A percentile compares a stretch with the other conserved stretches of the same genome.
These are phyloP conservation scores for Nomada ferruginata DNA, from an alignment of 2,888 invertebrate genomes.

Conservation along the genomic window DNA sequence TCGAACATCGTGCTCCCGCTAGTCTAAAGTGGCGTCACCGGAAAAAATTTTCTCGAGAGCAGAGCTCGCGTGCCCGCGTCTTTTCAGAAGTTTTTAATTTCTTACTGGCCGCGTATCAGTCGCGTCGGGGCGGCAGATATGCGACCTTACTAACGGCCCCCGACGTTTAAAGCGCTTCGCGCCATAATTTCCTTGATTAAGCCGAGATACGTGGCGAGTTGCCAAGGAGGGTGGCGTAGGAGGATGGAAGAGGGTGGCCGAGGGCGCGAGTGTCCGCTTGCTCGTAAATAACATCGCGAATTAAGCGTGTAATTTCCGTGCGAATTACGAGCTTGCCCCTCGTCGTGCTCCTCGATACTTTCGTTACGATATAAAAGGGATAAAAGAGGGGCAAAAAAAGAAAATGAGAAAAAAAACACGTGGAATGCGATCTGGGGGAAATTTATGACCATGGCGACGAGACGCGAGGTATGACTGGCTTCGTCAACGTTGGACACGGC, in stretches of 20 bases:
- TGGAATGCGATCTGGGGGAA: constrained; percentile 15
- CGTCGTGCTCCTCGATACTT: constrained; percentile 52
- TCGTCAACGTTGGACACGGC: constrained; percentile 50
- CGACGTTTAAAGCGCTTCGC: constrained; percentile 75
- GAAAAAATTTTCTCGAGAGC: not conserved
- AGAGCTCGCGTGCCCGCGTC: constrained; percentile 34
- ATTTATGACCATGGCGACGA: constrained; percentile 45
- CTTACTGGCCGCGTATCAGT: constrained; percentile 53
- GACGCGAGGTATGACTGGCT: constrained; percentile 19
- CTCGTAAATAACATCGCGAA: constrained; percentile 76
- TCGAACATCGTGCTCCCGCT: not conserved
- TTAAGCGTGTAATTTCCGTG: constrained; percentile 76
- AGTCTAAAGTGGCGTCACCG: too few species aligned
- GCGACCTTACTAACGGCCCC: constrained; percentile 69
- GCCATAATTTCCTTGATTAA: constrained; percentile 78
- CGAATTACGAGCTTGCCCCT: constrained; percentile 66
- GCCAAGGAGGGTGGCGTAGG: constrained; percentile 67
- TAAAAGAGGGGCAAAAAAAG: not conserved
- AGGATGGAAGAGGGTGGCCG: constrained; percentile 39
- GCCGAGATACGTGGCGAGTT: constrained; percentile 74
- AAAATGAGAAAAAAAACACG: not conserved
- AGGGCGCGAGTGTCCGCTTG: constrained; percentile 67
- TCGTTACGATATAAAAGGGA: constrained; percentile 45
- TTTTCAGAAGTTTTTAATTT: constrained; percentile 66
- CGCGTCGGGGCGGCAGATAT: constrained; percentile 61